Percentiles rank a stretch among this genome's conserved stretches.
phyloP scores from a whole-genome alignment of 2,113 vertebrate species.

The Zootoca vivipara region DNA sequence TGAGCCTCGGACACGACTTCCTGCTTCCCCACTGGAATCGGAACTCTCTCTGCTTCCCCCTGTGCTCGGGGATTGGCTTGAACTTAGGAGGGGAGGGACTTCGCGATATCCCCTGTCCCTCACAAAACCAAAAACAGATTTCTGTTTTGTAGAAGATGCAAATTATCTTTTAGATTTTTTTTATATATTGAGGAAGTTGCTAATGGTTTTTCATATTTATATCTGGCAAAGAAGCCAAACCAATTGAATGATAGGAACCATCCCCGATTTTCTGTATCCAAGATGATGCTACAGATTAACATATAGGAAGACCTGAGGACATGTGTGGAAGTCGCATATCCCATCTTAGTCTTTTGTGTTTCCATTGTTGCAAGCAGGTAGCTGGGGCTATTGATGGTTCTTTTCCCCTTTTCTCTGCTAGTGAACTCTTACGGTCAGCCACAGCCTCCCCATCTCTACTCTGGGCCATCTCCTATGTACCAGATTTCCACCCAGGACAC shows the following conservation, averaged over 20 bases:
- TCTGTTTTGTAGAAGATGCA: background rate
- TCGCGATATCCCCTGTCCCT: no score
- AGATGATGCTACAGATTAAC: background rate
- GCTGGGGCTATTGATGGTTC: conserved; percentile 1
- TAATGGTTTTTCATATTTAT: background rate
- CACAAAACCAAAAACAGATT: no score
- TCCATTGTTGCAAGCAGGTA: conserved; percentile 26
- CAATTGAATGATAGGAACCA: conserved; percentile 18
- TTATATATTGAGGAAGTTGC: background rate
- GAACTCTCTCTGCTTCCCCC: no score
- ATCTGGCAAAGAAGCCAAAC: conserved; percentile 23
- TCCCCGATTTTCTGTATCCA: no score
- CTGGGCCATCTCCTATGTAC: conserved; percentile 81
- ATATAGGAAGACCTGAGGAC: background rate
- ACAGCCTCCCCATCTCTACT: conserved; percentile 79
- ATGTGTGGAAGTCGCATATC: background rate
- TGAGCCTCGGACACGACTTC: no score
- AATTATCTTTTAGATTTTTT: background rate
- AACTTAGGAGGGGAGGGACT: no score
- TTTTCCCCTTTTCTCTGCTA: conserved; percentile 57
- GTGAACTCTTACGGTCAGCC: conserved; percentile 83
- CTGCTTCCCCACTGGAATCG: no score
- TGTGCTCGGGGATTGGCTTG: no score
- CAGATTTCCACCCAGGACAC: conserved; percentile 80
- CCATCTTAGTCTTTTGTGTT: background rate